These are phyloP conservation scores for Phengaris arion DNA, from an alignment of 2,888 invertebrate species.

Conservation along the genomic window DNA sequence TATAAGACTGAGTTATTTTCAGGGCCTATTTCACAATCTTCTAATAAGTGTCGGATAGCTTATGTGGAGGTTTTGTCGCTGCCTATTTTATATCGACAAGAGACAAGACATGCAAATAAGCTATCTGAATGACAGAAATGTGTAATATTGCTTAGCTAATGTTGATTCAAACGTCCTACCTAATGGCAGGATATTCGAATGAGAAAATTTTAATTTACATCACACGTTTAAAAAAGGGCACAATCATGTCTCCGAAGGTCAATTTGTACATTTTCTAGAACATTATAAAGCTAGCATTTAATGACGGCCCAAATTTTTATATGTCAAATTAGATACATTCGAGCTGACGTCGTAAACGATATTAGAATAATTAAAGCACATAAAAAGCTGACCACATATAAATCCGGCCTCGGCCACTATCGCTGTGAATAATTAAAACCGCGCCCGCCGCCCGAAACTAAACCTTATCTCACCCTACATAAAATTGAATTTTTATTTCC, in stretches of 20 bases:
- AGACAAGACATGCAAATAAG: too few relatives aligned
- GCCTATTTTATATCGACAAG: too few relatives aligned
- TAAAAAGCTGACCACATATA: conserved; percentile 60
- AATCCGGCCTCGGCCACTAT: conserved; percentile 58
- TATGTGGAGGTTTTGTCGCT: too few relatives aligned
- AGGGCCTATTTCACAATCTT: too few relatives aligned
- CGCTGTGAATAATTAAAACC: conserved; percentile 61
- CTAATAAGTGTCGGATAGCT: too few relatives aligned
- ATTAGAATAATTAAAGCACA: conserved; percentile 39
- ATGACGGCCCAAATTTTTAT: conserved; percentile 10
- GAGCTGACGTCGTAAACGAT: conserved; percentile 31
- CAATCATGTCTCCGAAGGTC: neutral
- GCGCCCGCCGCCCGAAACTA: conserved; percentile 45
- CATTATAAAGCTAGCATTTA: neutral
- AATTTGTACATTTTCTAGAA: neutral
- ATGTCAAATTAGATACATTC: conserved; percentile 29
- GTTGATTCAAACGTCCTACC: too few relatives aligned
- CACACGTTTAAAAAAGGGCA: neutral
- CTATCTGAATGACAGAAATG: too few relatives aligned
- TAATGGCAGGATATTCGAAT: neutral
- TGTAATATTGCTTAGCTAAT: too few relatives aligned
- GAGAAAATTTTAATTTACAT: neutral
- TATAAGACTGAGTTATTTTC: too few relatives aligned
- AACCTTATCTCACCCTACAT: conserved; percentile 49
- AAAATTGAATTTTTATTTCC: conserved; percentile 51